Evolutionary conservation across 92 coral and sea anemone species (phyloP).

Genomic region (Epizoanthus stellaris): DNA sequence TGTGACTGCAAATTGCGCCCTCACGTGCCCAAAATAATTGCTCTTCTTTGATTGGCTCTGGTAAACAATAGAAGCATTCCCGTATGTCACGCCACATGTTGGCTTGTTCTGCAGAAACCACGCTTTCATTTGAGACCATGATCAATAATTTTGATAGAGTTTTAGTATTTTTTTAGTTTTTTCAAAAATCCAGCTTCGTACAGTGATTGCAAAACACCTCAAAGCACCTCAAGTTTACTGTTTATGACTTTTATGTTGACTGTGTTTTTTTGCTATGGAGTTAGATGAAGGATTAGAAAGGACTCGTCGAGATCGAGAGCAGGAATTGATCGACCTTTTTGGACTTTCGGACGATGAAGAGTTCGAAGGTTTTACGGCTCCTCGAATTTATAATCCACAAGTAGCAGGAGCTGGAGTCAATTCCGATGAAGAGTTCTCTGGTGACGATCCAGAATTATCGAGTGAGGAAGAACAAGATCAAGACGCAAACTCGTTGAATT

Average conservation of each 20-base stretch:
- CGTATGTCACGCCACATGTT: slow-evolving; percentile 1
- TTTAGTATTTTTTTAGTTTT: neutral
- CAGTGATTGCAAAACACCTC: neutral
- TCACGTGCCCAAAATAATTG: slow-evolving; percentile 9
- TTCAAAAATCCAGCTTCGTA: neutral
- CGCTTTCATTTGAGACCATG: slow-evolving; percentile 51
- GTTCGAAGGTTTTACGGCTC: neutral
- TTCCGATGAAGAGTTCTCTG: slow-evolving; percentile 10
- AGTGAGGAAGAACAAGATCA: neutral
- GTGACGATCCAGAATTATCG: neutral
- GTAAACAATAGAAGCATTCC: neutral
- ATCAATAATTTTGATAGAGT: slow-evolving; percentile 23
- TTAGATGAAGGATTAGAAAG: slow-evolving; percentile 17
- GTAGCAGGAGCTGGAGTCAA: neutral
- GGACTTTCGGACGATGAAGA: slow-evolving; percentile 19
- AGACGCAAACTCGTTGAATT: neutral
- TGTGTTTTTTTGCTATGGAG: neutral
- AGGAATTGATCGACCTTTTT: slow-evolving; percentile 14
- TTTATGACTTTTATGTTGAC: neutral
- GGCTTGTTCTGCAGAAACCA: slow-evolving; percentile 25
- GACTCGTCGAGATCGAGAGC: neutral
- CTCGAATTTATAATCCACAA: neutral
- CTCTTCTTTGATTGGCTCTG: slow-evolving; percentile 31
- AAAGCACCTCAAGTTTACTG: neutral
- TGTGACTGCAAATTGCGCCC: too few relatives aligned